phyloP scores from a whole-genome alignment of 1,140 invertebrate species.

The Agrypnia vestita region DNA sequence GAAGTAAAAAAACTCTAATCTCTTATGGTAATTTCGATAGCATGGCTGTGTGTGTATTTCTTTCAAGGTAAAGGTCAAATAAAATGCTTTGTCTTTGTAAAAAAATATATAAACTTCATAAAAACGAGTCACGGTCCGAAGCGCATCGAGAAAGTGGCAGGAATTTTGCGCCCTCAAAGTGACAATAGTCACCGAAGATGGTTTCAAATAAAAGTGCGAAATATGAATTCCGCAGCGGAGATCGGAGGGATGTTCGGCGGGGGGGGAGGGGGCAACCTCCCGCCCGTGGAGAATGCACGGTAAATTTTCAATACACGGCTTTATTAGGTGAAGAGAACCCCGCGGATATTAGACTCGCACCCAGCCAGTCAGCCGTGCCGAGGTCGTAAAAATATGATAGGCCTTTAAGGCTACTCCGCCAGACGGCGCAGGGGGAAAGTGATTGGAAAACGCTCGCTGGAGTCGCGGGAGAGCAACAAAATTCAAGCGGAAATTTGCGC shows the following conservation, averaged over 20 bases:
- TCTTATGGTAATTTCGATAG: too few relatives aligned
- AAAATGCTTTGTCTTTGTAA: too few relatives aligned
- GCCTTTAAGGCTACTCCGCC: conserved; percentile 55
- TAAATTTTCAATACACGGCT: conserved; percentile 74
- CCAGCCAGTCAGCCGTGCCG: conserved; percentile 65
- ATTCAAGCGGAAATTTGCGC: conserved; percentile 35
- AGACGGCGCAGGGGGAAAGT: conserved; percentile 38
- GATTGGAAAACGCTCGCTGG: conserved; percentile 52
- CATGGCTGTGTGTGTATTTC: too few relatives aligned
- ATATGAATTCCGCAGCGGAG: conserved; percentile 58
- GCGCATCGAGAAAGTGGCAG: too few relatives aligned
- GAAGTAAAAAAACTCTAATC: too few relatives aligned
- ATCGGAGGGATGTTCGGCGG: conserved; percentile 47
- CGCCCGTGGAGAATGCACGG: conserved; percentile 72
- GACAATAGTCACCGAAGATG: conserved; percentile 51
- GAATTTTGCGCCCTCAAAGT: conserved; percentile 36
- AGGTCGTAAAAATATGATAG: conserved; percentile 63
- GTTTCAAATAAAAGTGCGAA: conserved; percentile 52
- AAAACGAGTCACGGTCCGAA: too few relatives aligned
- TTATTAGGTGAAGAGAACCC: conserved; percentile 72
- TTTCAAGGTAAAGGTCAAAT: too few relatives aligned
- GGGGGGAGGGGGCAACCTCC: conserved; percentile 59
- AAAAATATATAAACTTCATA: too few relatives aligned
- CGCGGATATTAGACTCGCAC: conserved; percentile 69
- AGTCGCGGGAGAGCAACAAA: conserved; percentile 10